Evolutionary conservation across 2,113 vertebrate species (phyloP).

Genomic region (Argyrosomus japonicus): DNA sequence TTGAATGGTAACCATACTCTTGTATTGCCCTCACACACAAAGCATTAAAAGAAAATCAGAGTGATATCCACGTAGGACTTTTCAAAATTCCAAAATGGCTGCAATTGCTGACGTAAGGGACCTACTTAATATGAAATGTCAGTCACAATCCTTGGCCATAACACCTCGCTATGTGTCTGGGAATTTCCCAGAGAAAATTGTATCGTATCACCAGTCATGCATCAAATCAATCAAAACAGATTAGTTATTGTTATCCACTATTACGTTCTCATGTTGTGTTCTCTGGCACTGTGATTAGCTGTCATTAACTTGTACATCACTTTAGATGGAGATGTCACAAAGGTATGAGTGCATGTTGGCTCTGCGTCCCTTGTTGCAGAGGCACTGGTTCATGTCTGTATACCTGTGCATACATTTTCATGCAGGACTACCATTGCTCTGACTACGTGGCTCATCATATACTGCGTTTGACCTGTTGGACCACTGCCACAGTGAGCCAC

Average conservation of each 20-base stretch:
- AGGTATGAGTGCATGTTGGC: conserved; percentile 41
- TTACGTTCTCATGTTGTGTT: conserved; percentile 33
- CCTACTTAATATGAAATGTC: conserved; percentile 62
- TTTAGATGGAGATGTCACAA: conserved; percentile 42
- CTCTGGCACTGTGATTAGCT: conserved; percentile 17
- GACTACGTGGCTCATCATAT: conserved; percentile 22
- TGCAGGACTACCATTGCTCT: conserved; percentile 10
- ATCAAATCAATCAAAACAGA: conserved; percentile 66
- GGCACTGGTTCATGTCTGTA: neutral
- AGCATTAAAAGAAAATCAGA: conserved; percentile 10
- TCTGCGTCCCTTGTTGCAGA: neutral
- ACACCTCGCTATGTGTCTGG: conserved; percentile 47
- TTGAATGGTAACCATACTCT: conserved; percentile 35
- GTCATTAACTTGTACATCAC: conserved; percentile 41
- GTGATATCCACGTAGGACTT: neutral
- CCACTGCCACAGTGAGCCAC: conserved; percentile 63
- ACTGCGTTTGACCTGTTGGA: conserved; percentile 72
- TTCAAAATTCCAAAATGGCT: conserved; percentile 24
- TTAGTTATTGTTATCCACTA: conserved; percentile 47
- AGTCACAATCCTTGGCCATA: conserved; percentile 54
- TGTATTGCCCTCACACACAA: conserved; percentile 13
- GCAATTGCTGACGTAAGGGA: conserved; percentile 43
- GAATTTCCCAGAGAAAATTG: conserved; percentile 64
- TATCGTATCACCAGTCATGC: conserved; percentile 54
- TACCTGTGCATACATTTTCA: conserved; percentile 5